Evolutionary conservation across 2,888 invertebrate genomes (phyloP), one percentile per base, ranked within the genome.

Genomic region (Torymus tubicola): DNA sequence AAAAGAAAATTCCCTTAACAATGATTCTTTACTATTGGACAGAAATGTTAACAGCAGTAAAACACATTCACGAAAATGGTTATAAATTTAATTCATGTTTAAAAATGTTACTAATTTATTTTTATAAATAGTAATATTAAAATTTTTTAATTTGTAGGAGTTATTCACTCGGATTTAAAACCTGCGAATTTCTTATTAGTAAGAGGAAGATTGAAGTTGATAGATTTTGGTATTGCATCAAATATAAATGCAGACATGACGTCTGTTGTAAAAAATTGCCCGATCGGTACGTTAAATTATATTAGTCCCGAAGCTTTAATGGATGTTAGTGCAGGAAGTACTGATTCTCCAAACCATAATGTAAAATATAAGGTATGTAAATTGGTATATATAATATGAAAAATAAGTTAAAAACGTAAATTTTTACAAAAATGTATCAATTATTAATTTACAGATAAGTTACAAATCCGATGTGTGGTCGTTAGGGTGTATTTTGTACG

Each of bases 401-500:
- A 24, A 13, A 14, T 14, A 13, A 24, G 31, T 61, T 64, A 72
- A 57, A 52, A 58, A 53, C 42, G 21, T 31, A 42, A 70, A 60
- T 71, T 24, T 0, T 68, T 42, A 10, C 0, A 18, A 71, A 69
- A 69, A 61, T 10, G 60, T 61, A 50, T 60, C 61, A 16, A 58
- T 60, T 50, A 79, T 13, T 5, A 68, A 80, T 84, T 89, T 89
- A 61, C 86, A 97, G 97, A 95, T 98, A 85, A 96, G 96, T 83
- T 96, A 94, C 84, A 97, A 96, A 88, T 96, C 98, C 63, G 99
- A 99, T 91, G 97, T 99, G 72, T 99, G 99, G 99, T 98, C 98
- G 0, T 92, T 99, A 84, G 99, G 99, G 24, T 99, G 98, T 90
- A 99, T 99, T 87, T 93, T 99, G 82, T 99, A 98, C 92, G 94